These are phyloP conservation scores for Hipparchia semele DNA, from an alignment of 2,888 invertebrate species.

Conservation along the genomic window DNA sequence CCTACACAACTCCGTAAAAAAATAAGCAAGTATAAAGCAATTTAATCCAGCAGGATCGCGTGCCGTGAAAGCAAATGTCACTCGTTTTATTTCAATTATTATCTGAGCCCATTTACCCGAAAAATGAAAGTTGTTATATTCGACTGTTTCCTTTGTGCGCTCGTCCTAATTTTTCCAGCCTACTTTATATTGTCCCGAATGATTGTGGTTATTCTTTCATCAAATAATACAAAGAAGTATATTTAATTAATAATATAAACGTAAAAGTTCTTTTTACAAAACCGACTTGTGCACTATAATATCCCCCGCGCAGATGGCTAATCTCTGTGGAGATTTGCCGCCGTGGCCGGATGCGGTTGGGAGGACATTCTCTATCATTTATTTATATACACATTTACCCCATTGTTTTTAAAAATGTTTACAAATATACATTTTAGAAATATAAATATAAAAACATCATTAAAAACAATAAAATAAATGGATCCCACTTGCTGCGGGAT, in stretches of 20 bases:
- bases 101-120: conserved; percentile 50
- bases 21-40: conserved; percentile 34
- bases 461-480: too few relatives aligned
- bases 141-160: conserved; percentile 36
- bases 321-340: too few relatives aligned
- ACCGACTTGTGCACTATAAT: too few relatives aligned
- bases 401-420: too few relatives aligned
- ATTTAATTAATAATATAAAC: not conserved
- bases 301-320: too few relatives aligned
- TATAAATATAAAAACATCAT: too few relatives aligned
- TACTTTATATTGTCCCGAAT: conserved; percentile 17
- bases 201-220: conserved; percentile 13
- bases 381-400: too few relatives aligned
- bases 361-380: too few relatives aligned
- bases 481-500: too few relatives aligned
- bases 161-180: conserved; percentile 29
- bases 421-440: too few relatives aligned
- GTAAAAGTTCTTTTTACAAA: too few relatives aligned
- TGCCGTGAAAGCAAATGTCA: conserved; percentile 63
- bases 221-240: conserved; percentile 2
- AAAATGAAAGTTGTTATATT: conserved; percentile 50
- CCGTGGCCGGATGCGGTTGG: too few relatives aligned
- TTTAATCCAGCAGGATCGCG: conserved; percentile 61
- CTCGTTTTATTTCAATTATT: conserved; percentile 67
- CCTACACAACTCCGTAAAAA: conserved; percentile 22